Evolutionary conservation across 2,888 invertebrate species (phyloP), one percentile per base, ranked within the genome.

Genomic region (Amiota communis): DNA sequence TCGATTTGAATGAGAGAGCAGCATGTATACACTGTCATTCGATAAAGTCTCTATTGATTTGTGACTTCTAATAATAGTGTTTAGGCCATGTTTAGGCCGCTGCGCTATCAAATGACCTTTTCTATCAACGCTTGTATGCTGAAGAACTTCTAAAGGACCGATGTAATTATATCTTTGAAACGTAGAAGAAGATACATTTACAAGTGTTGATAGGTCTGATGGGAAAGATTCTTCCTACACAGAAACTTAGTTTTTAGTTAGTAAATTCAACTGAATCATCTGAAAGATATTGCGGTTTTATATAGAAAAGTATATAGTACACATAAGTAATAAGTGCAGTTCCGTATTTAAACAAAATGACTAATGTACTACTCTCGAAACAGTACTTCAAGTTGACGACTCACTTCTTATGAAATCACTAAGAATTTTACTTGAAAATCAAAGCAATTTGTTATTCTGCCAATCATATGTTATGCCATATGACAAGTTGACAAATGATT

Each of bases 31-130:
- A n/a, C 17, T 65, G 56, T 47, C 73, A 64, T 75, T 82, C 84
- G 83, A 83, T 83, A 83, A 86, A 85, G 86, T 81, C 83, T 83
- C 79, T 81, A 87, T 86, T 85, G 85, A 85, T 85, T 85, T 85
- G 85, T 85, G 86, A 79, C 87, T 86, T 79, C 77, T 85, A 85
- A 85, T 85, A 86, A 87, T 80, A 86, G 87, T 78, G 82, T 85
- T 85, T 85, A 83, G 48, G 67, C 47, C 46, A 8, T 78, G 82
- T 85, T 85, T 85, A 83, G 48, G 67, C 47, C 46, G 23, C 49
- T 17, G 59, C 71, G 78, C 85, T 80, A 82, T 72, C 81, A 76
- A n/a, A 65, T 75, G 79, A 86, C 83, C 83, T 82, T 85, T 83
- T 82, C 71, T 61, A 6, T 61, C 17, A 11, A 20, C 59, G 59